Conservation (phyloP, 2,113 vertebrate genomes). For the Genyomyrus donnyi region DNA sequence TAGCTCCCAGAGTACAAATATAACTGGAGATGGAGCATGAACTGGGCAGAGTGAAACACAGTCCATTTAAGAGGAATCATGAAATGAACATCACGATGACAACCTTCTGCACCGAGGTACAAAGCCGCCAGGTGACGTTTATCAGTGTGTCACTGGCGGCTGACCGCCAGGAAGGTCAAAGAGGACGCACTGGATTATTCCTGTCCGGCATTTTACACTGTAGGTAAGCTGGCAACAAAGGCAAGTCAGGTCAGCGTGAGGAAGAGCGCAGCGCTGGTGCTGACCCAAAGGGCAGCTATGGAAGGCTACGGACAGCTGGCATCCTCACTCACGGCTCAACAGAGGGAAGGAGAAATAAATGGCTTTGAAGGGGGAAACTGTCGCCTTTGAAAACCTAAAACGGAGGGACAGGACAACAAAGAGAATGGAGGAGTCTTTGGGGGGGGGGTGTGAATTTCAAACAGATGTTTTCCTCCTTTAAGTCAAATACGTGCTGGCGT, state of each 20-base stretch:
- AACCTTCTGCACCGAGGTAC: not conserved
- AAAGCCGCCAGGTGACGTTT: not conserved
- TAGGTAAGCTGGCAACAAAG: not conserved
- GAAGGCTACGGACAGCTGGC: not conserved
- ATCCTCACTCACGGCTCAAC: not conserved
- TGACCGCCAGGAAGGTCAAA: not conserved
- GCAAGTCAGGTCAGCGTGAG: not conserved
- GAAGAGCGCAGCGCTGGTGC: not conserved
- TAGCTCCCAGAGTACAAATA: not conserved
- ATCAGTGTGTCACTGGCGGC: not conserved
- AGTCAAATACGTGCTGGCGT: not conserved
- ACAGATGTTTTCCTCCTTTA: not conserved
- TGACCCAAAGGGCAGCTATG: not conserved
- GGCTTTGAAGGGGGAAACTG: not conserved
- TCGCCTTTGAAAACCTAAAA: not conserved
- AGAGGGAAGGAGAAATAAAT: not conserved
- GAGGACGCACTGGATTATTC: not conserved
- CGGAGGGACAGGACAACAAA: not conserved
- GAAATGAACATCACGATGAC: not conserved
- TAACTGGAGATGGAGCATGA: not conserved
- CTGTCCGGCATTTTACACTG: not conserved
- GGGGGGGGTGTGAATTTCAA: not conserved
- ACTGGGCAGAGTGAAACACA: not conserved
- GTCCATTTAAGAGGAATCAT: not conserved
- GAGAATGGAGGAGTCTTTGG: not conserved